Evolutionary conservation across 1,140 invertebrate genomes (phyloP), one percentile per base, ranked within the genome.

Genomic region (Drosophila bifasciata): DNA sequence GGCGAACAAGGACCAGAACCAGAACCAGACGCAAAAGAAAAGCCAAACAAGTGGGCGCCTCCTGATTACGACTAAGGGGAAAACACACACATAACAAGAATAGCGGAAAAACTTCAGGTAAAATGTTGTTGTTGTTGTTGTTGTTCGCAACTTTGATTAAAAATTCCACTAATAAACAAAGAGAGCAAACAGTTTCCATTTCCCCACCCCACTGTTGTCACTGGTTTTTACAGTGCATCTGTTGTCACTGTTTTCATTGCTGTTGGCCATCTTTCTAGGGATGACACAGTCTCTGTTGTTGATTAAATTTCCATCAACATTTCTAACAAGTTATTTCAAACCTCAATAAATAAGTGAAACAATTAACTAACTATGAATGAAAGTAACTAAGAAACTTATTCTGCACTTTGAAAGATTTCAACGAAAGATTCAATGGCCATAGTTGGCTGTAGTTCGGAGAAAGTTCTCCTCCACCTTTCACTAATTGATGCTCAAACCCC

Each of bases 161-260:
- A 88, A 88, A 88, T 88, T 88, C 83, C 83, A 88, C 83, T 88
- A 88, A 88, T 88, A 88, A 88, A 88, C 83, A 88, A 76, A 70
- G 60, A 59, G 58, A 62, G 46, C 61, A 63, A 71, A 62, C 48
- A 19, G 63, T 40, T 49, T 62, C 49, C 25, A n/a, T 21, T 61
- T 62, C n/a, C 28, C 28, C 36, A 32, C 53, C 25, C 11, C 25
- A 25, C 6, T n/a, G n/a, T n/a, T n/a, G n/a, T n/a, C 25, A 6
- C 6, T 25, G 5, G 21, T 36, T 48, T 40, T n/a, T n/a, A n/a
- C n/a, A n/a, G n/a, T n/a, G n/a, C n/a, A n/a, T n/a, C n/a, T n/a
- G n/a, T n/a, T n/a, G n/a, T n/a, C 28, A 17, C 56, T 57, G 13
- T 51, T 70, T 57, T 61, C 15, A 21, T 25, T 25, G n/a, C 36